These are phyloP conservation scores for Copidosoma aretas DNA, from an alignment of 2,888 invertebrate species.

Conservation along the genomic window DNA sequence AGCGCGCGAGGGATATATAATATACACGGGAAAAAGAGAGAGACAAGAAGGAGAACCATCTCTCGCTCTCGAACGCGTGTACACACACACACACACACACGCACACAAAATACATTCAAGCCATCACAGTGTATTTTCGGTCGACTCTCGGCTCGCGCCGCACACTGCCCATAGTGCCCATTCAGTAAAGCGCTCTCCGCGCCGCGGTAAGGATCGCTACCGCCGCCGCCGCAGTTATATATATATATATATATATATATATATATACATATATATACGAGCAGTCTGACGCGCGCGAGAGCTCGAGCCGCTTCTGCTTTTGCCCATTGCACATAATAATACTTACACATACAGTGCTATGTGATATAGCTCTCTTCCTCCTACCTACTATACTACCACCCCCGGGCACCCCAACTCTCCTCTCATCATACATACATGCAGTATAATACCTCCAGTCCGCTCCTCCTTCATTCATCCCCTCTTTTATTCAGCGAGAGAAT, in stretches of 20 bases:
- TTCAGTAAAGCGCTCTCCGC: slow-evolving; percentile 38
- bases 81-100: not conserved
- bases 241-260: slow-evolving; percentile 12
- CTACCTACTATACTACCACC: no score
- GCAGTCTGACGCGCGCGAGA: not conserved
- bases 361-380: no score
- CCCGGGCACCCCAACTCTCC: no score
- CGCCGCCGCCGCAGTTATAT: slow-evolving; percentile 26
- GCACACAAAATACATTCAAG: not conserved
- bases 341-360: no score
- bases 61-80: not conserved
- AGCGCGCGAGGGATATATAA: no score
- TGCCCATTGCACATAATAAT: no score
- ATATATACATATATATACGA: not conserved
- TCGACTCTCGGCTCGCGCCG: not conserved
- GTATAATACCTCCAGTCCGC: no score
- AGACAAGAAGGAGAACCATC: not conserved
- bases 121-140: slow-evolving; percentile 21
- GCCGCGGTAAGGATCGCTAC: slow-evolving; percentile 23
- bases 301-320: not conserved
- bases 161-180: slow-evolving; percentile 3
- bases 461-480: no score
- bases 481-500: no score
- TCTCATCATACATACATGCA: no score
- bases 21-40: not conserved